Conservation (phyloP, 1,140 invertebrate genomes). For the Gerris buenoi region DNA sequence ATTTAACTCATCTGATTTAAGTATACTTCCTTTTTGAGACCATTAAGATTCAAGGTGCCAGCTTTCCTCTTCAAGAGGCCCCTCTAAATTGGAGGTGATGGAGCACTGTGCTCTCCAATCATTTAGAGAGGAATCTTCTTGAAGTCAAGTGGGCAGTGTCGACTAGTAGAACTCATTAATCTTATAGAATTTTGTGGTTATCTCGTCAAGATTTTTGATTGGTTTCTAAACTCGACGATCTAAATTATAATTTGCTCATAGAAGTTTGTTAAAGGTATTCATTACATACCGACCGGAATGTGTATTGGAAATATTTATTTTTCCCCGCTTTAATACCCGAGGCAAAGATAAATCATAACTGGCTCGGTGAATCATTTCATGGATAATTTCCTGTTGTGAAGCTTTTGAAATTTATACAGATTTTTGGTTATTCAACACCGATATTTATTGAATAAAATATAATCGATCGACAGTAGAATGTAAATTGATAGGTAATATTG, state of each 20-base stretch:
- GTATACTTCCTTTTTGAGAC: too few relatives aligned
- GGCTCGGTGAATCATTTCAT: background rate
- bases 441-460: too few relatives aligned
- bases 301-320: background rate
- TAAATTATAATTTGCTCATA: background rate
- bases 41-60: too few relatives aligned
- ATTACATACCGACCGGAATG: background rate
- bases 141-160: background rate
- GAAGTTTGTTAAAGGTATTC: background rate
- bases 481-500: too few relatives aligned
- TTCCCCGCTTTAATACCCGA: background rate
- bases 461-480: too few relatives aligned
- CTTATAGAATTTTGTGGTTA: background rate
- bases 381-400: background rate
- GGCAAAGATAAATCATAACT: background rate
- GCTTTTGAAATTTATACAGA: too few relatives aligned
- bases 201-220: background rate
- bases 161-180: background rate
- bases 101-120: too few relatives aligned
- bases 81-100: too few relatives aligned
- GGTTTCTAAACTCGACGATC: background rate
- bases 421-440: too few relatives aligned
- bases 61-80: too few relatives aligned
- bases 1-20: too few relatives aligned
- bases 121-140: too few relatives aligned